Conservation (phyloP, 2,113 vertebrate genomes). For the Ceyx melanurus region DNA sequence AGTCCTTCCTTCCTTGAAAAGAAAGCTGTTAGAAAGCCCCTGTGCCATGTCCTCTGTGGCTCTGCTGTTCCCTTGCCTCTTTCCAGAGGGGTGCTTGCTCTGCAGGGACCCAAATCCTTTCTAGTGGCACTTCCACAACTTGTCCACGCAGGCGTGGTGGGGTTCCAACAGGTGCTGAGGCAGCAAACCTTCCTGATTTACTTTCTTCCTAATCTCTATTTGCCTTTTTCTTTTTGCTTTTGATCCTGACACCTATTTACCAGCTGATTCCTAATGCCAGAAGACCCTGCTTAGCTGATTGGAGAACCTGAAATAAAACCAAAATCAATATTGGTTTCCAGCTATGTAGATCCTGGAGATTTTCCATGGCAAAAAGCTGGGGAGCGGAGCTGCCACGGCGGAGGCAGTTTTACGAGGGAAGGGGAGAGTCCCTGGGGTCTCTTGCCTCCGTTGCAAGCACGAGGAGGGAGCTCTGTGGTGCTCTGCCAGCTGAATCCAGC, state of each 20-base stretch:
- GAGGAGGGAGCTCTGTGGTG: background rate
- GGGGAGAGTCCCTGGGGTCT: background rate
- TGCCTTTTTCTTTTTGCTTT: background rate
- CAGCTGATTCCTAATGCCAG: background rate
- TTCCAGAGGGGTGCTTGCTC: background rate
- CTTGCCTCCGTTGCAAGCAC: fast-evolving
- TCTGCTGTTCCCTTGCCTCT: background rate
- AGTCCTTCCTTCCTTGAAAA: background rate
- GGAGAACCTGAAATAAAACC: background rate
- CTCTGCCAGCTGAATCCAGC: background rate
- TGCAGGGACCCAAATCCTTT: background rate
- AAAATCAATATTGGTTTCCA: background rate
- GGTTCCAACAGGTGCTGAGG: background rate
- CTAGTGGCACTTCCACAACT: background rate
- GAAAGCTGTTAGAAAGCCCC: background rate
- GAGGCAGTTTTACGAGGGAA: fast-evolving
- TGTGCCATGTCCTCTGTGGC: fast-evolving
- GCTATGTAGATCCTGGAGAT: background rate
- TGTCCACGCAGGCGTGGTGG: background rate
- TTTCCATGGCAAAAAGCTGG: background rate
- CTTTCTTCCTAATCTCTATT: background rate
- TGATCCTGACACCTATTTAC: background rate
- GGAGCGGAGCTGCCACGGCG: fast-evolving
- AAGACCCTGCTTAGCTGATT: background rate
- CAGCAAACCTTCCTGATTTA: fast-evolving